Conservation (phyloP, 1,140 invertebrate genomes). For the Idris sp. region DNA sequence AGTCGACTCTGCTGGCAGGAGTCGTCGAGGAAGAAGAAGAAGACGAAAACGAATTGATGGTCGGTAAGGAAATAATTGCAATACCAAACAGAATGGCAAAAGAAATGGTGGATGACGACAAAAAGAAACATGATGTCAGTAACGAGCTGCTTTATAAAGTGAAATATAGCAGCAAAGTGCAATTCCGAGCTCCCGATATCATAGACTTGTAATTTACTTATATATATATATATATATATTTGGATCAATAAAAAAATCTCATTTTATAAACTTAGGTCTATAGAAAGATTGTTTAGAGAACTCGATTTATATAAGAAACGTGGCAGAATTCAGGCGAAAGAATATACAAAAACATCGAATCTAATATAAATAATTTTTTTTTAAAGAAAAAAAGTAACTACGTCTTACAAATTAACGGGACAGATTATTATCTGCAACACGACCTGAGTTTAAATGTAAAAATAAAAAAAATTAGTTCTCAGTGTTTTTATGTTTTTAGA, state of each 20-base stretch:
- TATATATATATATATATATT: too few species aligned
- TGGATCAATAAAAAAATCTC: constrained; percentile 55
- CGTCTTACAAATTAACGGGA: constrained; percentile 20
- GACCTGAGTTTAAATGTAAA: constrained; percentile 52
- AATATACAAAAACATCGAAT: constrained; percentile 41
- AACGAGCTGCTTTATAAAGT: constrained; percentile 65
- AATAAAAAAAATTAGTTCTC: constrained; percentile 50
- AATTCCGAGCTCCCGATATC: constrained; percentile 72
- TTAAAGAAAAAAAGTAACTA: constrained; percentile 41
- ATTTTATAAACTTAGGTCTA: constrained; percentile 40
- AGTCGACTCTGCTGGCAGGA: constrained; percentile 64
- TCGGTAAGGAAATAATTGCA: constrained; percentile 1
- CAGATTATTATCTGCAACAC: constrained; percentile 35
- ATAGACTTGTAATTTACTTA: constrained; percentile 70
- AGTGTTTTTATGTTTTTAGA: constrained; percentile 61
- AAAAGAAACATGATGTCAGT: constrained; percentile 33
- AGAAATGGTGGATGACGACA: constrained; percentile 1
- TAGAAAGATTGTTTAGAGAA: constrained; percentile 28
- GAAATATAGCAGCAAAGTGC: constrained; percentile 70
- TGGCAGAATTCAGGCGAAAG: not conserved
- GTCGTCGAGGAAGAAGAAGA: constrained; percentile 66
- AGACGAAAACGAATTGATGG: constrained; percentile 1
- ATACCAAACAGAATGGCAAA: constrained; percentile 27
- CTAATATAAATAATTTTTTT: constrained; percentile 45
- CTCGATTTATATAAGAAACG: constrained; percentile 12